Conservation (phyloP, 23 tunicate genomes). For the Clavelina lepadiformis region DNA sequence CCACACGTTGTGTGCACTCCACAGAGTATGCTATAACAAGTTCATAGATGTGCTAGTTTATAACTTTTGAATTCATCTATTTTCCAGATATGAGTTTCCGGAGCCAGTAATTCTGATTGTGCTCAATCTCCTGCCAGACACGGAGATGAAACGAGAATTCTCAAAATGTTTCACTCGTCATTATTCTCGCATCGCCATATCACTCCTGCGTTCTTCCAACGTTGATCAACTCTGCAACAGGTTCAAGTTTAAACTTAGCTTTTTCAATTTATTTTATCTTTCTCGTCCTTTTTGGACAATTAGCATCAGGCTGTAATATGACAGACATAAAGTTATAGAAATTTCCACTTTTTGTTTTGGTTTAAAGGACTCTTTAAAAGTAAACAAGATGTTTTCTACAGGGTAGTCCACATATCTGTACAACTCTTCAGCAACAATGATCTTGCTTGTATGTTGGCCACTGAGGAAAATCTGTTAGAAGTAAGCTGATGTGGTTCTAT, state of each 20-base stretch:
- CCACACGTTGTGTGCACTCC: too few relatives aligned
- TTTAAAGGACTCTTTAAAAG: not conserved
- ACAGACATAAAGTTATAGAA: not conserved
- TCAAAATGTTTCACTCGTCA: constrained; percentile 66
- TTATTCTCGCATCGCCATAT: constrained; percentile 55
- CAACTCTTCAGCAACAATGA: constrained; percentile 89
- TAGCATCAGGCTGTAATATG: too few relatives aligned
- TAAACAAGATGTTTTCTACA: not conserved
- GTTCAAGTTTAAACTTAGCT: constrained; percentile 8
- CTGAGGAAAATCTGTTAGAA: constrained; percentile 53
- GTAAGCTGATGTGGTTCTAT: constrained; percentile 19
- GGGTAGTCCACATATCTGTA: constrained; percentile 95
- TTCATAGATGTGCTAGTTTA: too few relatives aligned
- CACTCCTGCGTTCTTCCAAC: constrained; percentile 26
- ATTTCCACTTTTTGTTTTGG: not conserved
- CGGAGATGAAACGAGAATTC: constrained; percentile 52
- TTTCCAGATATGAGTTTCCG: constrained; percentile 68
- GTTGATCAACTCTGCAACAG: constrained; percentile 43
- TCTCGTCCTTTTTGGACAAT: too few relatives aligned
- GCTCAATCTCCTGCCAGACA: constrained; percentile 75
- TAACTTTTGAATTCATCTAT: not conserved
- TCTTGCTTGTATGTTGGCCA: constrained; percentile 44
- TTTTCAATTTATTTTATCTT: too few relatives aligned
- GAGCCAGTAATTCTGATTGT: constrained; percentile 65
- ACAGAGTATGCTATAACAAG: too few relatives aligned